Percentiles rank a stretch among this genome's conserved stretches.
phyloP scores from a whole-genome alignment of 1,140 invertebrate species.

The Megalopta genalis region DNA sequence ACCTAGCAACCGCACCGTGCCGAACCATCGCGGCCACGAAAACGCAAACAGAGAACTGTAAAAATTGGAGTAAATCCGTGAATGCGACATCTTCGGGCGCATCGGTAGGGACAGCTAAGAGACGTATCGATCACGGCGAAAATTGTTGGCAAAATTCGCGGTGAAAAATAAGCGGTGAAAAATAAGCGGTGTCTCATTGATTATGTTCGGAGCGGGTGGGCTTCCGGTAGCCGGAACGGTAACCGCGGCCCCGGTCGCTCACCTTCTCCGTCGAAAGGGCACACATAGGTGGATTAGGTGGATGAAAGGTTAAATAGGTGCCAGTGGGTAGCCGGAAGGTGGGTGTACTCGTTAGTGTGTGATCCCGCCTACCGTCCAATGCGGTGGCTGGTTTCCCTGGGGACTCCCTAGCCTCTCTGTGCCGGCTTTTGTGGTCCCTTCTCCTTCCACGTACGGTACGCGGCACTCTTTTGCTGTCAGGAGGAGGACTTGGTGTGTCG shows the following conservation, averaged over 20 bases:
- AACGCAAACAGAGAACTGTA: too few species aligned
- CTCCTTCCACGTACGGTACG: constrained; percentile 60
- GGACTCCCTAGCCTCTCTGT: constrained; percentile 72
- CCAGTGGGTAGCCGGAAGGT: constrained; percentile 66
- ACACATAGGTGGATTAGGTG: constrained; percentile 52
- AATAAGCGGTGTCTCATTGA: neutral
- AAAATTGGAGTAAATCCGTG: too few species aligned
- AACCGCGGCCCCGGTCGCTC: neutral
- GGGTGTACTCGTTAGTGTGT: constrained; percentile 72
- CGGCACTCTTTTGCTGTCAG: constrained; percentile 53
- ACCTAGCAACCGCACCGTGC: too few species aligned
- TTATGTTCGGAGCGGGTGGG: neutral
- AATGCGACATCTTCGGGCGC: too few species aligned
- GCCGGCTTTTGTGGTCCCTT: constrained; percentile 73
- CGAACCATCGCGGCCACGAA: too few species aligned
- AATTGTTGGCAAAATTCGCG: neutral
- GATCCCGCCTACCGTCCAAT: constrained; percentile 79
- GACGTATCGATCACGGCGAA: too few species aligned
- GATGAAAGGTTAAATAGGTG: constrained; percentile 72
- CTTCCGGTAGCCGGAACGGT: constrained; percentile 10
- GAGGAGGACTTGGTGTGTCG: constrained; percentile 57
- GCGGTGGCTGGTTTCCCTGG: constrained; percentile 75
- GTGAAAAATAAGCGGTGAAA: neutral
- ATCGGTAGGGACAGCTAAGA: too few species aligned
- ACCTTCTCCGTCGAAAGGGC: constrained; percentile 1